A percentile compares a stretch with the other conserved stretches of the same genome.
phyloP scores from a whole-genome alignment of 2,888 invertebrate genomes.

The Sisyra terminalis region DNA sequence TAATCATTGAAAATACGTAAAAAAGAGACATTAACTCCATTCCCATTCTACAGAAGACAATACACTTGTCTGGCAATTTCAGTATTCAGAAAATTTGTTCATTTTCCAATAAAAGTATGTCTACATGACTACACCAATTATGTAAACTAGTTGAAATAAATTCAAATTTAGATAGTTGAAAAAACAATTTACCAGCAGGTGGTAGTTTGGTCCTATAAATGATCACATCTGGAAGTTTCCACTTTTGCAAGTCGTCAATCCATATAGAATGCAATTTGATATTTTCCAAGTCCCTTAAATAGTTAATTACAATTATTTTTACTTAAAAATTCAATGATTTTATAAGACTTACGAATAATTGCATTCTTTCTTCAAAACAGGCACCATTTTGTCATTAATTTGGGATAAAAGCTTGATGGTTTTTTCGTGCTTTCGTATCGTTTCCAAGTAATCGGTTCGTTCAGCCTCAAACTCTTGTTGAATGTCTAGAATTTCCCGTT shows the following conservation, averaged over 20 bases:
- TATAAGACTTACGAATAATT: slow-evolving; percentile 40
- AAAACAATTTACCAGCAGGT: slow-evolving; percentile 32
- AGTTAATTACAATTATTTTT: neutral
- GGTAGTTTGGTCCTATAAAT: slow-evolving; percentile 51
- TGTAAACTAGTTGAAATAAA: neutral
- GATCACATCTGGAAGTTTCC: slow-evolving; percentile 51
- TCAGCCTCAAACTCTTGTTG: slow-evolving; percentile 70
- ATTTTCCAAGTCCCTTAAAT: slow-evolving; percentile 42
- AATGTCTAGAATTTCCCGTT: slow-evolving; percentile 57
- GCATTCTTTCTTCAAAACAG: slow-evolving; percentile 34
- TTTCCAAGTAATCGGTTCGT: slow-evolving; percentile 66
- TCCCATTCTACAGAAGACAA: no score
- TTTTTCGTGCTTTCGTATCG: slow-evolving; percentile 56
- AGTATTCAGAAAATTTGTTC: no score
- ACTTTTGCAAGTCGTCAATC: slow-evolving; percentile 57
- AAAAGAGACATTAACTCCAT: no score
- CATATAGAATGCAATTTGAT: slow-evolving; percentile 51
- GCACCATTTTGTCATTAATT: slow-evolving; percentile 39
- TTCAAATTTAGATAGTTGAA: neutral
- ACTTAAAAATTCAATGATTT: neutral
- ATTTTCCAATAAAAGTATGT: no score
- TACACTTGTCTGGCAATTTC: no score
- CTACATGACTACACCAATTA: neutral
- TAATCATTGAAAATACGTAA: no score
- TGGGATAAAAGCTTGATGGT: slow-evolving; percentile 48